These are phyloP conservation scores for Crioceris asparagi DNA, from an alignment of 2,888 invertebrate species.

Conservation along the genomic window DNA sequence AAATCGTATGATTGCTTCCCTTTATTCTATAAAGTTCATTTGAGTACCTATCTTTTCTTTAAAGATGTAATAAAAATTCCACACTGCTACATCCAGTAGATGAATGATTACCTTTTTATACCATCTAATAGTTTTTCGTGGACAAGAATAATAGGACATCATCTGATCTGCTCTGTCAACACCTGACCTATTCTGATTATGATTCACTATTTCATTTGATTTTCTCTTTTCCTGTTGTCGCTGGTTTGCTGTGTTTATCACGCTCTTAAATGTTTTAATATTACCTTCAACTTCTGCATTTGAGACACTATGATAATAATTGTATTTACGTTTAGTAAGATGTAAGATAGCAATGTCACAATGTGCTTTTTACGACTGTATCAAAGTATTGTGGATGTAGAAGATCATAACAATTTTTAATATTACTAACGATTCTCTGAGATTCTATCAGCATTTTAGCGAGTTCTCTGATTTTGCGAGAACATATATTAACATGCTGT, in stretches of 20 bases:
- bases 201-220: too few species aligned
- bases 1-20: neutral
- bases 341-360: constrained; percentile 18
- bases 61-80: too few species aligned
- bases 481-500: constrained; percentile 11
- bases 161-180: too few species aligned
- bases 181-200: too few species aligned
- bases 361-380: constrained; percentile 8
- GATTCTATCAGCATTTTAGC: constrained; percentile 11
- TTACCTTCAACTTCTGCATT: constrained; percentile 15
- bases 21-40: neutral
- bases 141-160: too few species aligned
- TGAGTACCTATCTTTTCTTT: too few species aligned
- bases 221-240: too few species aligned
- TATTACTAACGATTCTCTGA: constrained; percentile 7
- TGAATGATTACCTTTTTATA: too few species aligned
- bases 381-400: constrained; percentile 11
- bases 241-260: too few species aligned
- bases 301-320: neutral
- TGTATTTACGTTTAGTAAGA: neutral
- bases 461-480: constrained; percentile 17
- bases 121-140: too few species aligned
- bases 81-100: too few species aligned
- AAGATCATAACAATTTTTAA: constrained; percentile 7
- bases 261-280: constrained; percentile 19